Evolutionary conservation across 2,113 vertebrate genomes (phyloP).

Genomic region (Fregetta grallaria): DNA sequence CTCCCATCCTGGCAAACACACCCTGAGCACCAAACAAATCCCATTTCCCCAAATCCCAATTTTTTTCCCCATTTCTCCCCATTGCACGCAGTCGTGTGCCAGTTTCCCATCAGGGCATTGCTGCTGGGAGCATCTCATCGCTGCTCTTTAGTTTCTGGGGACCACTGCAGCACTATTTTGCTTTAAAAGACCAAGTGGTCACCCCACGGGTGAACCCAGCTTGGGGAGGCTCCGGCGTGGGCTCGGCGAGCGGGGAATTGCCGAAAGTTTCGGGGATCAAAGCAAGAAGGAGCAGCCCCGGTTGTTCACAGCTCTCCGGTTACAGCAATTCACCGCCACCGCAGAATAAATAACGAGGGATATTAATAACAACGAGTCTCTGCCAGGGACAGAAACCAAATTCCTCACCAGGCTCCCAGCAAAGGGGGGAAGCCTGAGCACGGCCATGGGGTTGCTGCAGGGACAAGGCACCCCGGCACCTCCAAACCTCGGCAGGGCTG

Average conservation of each 20-base stretch:
- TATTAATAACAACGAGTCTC: conserved; percentile 25
- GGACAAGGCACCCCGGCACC: background rate
- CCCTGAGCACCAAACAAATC: background rate
- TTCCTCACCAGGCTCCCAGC: background rate
- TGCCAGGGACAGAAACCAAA: conserved; percentile 4
- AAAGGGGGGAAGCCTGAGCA: background rate
- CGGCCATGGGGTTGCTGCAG: background rate
- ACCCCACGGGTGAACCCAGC: accelerated
- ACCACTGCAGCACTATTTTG: background rate
- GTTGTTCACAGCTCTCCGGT: accelerated
- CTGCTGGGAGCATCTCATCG: background rate
- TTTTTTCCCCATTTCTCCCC: background rate
- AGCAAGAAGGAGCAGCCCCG: background rate
- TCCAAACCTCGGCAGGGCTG: background rate
- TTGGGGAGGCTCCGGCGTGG: accelerated
- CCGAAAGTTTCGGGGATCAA: background rate
- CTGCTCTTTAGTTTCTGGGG: accelerated
- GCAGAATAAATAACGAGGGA: conserved; percentile 7
- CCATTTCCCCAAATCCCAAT: background rate
- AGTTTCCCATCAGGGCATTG: accelerated
- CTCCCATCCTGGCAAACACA: background rate
- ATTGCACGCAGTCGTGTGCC: accelerated
- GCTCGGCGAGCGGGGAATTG: accelerated
- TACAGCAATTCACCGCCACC: background rate
- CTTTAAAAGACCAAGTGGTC: background rate